Base-by-base conservation (phyloP, 2,113 vertebrate species). In the Pangasianodon hypophthalmus region DNA sequence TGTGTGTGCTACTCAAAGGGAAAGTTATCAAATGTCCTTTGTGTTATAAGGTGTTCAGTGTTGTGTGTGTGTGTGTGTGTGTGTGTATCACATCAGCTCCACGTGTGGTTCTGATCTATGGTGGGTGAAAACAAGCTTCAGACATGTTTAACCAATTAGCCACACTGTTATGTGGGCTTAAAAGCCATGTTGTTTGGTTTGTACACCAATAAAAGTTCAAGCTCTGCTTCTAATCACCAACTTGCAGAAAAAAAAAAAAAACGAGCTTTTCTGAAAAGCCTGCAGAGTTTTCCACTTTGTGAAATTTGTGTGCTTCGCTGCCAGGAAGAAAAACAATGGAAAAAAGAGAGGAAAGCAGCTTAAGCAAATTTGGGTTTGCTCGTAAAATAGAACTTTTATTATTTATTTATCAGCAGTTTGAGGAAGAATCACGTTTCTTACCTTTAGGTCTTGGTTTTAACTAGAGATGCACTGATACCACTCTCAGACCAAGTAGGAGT, bases 131-230 rank as follows among this genome's bases (percentile, higher is more conserved):
- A 94, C 92, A 92, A 94, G 93, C 84, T 87, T 88, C 88, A 89
- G 90, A 93, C 95, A 95, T 94, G 92, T 94, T 95, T 95, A 92
- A 95, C 93, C 94, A 95, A 95, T 95, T 94, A 95, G 93, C 90
- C 84, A 86, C 81, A 73, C 92, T 92, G 92, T 92, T 90, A 89
- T 93, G 93, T 91, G 89, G 93, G 92, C 87, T 88, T 91, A 92
- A 90, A 50, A 92, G 88, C 89, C 82, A 58, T 94, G 93, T 95
- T 91, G 93, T 93, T 95, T 92, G 90, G 92, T 94, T 95, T 93
- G 94, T 94, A 93, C 94, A 93, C 83, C 88, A 92, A 89, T 93
- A 92, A 62, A 93, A 93, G 94, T 32, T 83, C 81, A 79, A 90
- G 62, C 83, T 58, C 62, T 89, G 92, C 91, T 92, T 80, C 88